These are phyloP conservation scores for Ceratitis capitata DNA, from an alignment of 1,140 invertebrate species.

Conservation along the genomic window DNA sequence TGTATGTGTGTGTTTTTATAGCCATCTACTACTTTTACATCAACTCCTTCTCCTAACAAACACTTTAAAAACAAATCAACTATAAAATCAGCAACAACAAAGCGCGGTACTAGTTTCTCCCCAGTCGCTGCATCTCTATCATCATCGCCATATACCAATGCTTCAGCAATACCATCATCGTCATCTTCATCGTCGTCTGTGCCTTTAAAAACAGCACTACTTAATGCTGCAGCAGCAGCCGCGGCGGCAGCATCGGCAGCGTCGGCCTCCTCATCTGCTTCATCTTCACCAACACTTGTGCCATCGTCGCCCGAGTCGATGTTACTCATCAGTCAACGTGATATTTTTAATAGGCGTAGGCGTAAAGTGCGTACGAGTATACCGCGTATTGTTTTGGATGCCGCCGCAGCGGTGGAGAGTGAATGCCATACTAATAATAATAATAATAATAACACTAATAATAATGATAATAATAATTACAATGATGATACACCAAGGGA, in stretches of 20 bases:
- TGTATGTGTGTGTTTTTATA: conserved; percentile 27
- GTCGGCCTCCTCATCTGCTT: background rate
- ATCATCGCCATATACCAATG: background rate
- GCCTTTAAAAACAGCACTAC: background rate
- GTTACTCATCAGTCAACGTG: conserved; percentile 39
- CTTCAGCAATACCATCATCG: background rate
- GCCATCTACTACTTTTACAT: conserved; percentile 40
- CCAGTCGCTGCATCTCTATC: background rate
- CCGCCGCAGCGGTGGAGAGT: background rate
- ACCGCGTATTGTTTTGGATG: conserved; percentile 32
- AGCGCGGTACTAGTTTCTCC: background rate
- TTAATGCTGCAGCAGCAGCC: background rate
- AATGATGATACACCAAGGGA: conserved; percentile 42
- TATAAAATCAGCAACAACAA: conserved; percentile 33
- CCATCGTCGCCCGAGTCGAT: conserved; percentile 39
- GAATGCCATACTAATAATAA: background rate
- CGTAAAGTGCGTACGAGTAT: conserved; percentile 42
- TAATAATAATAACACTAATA: background rate
- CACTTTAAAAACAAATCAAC: conserved; percentile 30
- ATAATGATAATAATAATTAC: background rate
- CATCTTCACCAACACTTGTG: conserved; percentile 3
- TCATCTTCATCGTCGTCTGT: background rate
- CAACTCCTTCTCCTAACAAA: conserved; percentile 39
- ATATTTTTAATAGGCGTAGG: conserved; percentile 43
- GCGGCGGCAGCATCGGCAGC: background rate